These are phyloP conservation scores for Trichechus manatus DNA, from an alignment of 2,113 vertebrate species.

Conservation along the genomic window DNA sequence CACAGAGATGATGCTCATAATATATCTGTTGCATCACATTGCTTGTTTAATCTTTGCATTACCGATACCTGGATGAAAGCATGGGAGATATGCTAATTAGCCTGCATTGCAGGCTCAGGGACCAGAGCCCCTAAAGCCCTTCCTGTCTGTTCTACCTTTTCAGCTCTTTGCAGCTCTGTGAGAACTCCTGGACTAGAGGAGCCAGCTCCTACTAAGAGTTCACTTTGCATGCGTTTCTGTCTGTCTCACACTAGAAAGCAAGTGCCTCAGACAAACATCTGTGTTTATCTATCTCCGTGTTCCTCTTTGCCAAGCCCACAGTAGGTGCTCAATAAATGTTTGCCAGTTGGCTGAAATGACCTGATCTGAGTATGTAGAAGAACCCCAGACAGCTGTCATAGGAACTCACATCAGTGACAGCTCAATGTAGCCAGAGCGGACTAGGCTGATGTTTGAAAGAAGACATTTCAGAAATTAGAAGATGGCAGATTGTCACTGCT, in stretches of 20 bases:
- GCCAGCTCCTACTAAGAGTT: not conserved
- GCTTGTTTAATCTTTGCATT: not conserved
- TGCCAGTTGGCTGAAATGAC: not conserved
- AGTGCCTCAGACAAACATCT: not conserved
- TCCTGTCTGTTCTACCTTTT: not conserved
- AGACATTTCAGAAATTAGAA: slow-evolving; percentile 22
- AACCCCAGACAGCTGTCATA: not conserved
- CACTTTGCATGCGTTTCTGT: not conserved
- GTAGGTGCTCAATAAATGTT: not conserved
- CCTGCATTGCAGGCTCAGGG: too few species aligned
- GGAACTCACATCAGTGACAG: not conserved
- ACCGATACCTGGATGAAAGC: not conserved
- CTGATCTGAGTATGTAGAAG: not conserved
- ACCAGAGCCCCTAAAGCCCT: not conserved
- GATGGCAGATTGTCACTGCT: not conserved
- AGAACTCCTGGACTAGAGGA: not conserved
- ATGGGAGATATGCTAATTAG: not conserved
- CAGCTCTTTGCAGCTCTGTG: not conserved
- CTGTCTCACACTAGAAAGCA: not conserved
- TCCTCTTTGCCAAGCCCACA: not conserved
- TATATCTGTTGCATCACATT: not conserved
- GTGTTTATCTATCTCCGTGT: not conserved
- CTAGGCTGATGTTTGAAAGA: not conserved
- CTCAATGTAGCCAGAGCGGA: not conserved
- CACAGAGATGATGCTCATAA: not conserved